A percentile compares a stretch with the other conserved stretches of the same genome.
phyloP scores from a whole-genome alignment of 2,888 invertebrate species.

The Temnothorax ravouxi region DNA sequence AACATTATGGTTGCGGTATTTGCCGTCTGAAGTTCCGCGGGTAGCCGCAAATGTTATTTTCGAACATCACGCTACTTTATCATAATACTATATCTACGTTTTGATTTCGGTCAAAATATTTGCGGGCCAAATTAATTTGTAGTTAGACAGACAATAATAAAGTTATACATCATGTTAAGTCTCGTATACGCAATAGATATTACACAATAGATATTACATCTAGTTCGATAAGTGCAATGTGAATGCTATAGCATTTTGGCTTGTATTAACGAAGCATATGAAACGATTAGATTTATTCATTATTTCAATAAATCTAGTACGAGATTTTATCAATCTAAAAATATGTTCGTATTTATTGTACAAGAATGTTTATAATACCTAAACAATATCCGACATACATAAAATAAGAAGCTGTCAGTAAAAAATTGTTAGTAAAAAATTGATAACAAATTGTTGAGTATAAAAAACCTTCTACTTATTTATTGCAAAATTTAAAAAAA shows the following conservation, averaged over 20 bases:
- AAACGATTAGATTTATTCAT: constrained; percentile 33
- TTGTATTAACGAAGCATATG: not conserved
- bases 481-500: not conserved
- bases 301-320: constrained; percentile 27
- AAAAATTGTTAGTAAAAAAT: not conserved
- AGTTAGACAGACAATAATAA: constrained; percentile 26
- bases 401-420: not conserved
- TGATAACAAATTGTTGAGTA: not conserved
- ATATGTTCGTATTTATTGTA: not conserved
- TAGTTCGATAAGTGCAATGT: not conserved
- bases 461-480: not conserved
- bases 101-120: constrained; percentile 44
- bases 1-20: constrained; percentile 49
- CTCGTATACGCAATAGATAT: not conserved
- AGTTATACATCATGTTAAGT: not conserved
- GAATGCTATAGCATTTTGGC: not conserved
- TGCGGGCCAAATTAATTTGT: constrained; percentile 29
- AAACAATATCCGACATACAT: not conserved
- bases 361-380: not conserved
- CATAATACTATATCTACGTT: constrained; percentile 28
- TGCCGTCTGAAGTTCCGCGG: constrained; percentile 37
- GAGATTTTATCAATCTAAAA: not conserved
- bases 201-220: not conserved
- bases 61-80: constrained; percentile 32
- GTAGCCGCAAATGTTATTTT: constrained; percentile 50